Evolutionary conservation across 2,113 vertebrate species (phyloP).

Genomic region (Aegypius monachus): DNA sequence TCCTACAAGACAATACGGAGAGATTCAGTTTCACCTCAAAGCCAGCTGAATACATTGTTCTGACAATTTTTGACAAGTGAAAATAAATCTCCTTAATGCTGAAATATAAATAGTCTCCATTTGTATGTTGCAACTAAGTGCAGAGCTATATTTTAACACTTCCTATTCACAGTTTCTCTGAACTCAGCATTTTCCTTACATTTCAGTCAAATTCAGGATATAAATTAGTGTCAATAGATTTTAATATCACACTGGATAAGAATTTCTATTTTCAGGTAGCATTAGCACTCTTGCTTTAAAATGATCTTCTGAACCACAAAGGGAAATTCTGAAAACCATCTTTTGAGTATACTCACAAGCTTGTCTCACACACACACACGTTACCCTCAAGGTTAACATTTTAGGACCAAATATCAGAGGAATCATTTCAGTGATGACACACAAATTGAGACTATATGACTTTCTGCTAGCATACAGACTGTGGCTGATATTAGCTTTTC

Average conservation of each 20-base stretch:
- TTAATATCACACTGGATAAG: background rate
- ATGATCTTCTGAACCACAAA: background rate
- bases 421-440: background rate
- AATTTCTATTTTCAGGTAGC: background rate
- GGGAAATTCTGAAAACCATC: background rate
- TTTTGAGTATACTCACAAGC: background rate
- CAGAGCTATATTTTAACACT: background rate
- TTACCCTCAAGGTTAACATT: background rate
- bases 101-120: background rate
- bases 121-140: background rate
- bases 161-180: background rate
- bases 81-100: constrained; percentile 25
- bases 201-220: background rate
- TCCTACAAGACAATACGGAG: accelerated
- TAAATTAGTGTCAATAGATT: background rate
- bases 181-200: background rate
- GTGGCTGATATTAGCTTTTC: background rate
- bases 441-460: background rate
- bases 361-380: background rate
- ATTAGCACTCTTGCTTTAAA: background rate
- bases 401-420: background rate
- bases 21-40: constrained; percentile 9
- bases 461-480: background rate
- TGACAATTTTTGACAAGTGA: background rate
- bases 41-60: background rate